Base-by-base conservation (phyloP, 2,888 invertebrate species). In the Lottia gigantea region DNA sequence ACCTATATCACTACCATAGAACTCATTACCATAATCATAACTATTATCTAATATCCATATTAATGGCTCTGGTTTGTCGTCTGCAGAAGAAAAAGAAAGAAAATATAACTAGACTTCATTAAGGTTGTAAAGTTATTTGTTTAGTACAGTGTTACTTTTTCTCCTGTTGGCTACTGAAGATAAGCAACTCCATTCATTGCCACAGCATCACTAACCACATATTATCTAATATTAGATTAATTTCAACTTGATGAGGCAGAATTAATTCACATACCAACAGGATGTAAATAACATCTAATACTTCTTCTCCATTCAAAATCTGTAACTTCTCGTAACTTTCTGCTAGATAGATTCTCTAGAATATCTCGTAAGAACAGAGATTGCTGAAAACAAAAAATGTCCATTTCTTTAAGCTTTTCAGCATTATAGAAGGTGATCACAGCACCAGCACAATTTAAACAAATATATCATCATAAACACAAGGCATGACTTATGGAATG, bases 301-400 rank as follows among this genome's bases (percentile, higher is more conserved):
- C 83, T 84, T 71, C 87, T 76, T 68, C 87, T 78, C 88, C 88
- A 88, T 66, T 88, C 88, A 83, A 88, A 88, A 76, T 88, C 88
- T n/a, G 87, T 86, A 11, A 77, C 72, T 66, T 88, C 88, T 67
- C 86, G 74, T 45, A 88, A 75, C 69, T 86, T 87, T 62, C 86
- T 81, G 31, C 76, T 82, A 46, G 83, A 82, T 74, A 88, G 75
- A 68, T 80, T 84, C 49, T 88, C 88, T 61, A 88, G 69, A 12
- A 80, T 78, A 71, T 88, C 88, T 66, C 87, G 75, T 69, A 88
- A 77, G 75, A 84, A 87, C 66, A 83, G 76, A 15, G 85, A 85
- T 82, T 85, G 84, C 87, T 87, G 78, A 15, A 79, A 81, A 66
- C 25, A 19, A 49, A 12, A 31, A 62, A 4, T 4, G 31, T 31